Evolutionary conservation across 2,888 invertebrate genomes (phyloP), one percentile per base, ranked within the genome.

Genomic region (Coleophora deauratella): DNA sequence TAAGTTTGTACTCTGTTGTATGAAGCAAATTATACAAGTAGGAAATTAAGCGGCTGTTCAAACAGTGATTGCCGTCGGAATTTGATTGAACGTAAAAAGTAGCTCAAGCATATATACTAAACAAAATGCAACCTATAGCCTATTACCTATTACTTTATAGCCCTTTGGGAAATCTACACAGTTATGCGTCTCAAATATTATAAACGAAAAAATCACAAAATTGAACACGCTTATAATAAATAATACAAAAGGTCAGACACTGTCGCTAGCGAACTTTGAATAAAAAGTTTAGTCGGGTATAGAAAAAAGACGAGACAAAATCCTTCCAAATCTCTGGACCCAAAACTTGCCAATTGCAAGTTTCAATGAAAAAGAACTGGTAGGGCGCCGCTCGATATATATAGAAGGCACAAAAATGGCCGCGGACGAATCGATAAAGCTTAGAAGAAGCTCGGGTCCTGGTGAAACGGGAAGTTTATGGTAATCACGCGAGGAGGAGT

Each of bases 381-480:
- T 68, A 62, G 53, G 57, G 59, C 54, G 48, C 48, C 54, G 51
- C 55, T 71, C 72, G 72, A 77, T 76, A 73, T 73, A 73, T 73
- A 76, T 74, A 72, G 66, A 64, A 70, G 68, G 70, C 68, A 59
- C 67, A 72, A 77, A 79, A 77, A 79, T 77, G 71, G 69, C 59
- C 58, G 62, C 63, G 66, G 65, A 59, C 64, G 62, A 76, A 79
- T 81, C 81, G 75, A 82, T 81, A 74, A 72, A 73, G 77, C 75
- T 80, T 73, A 78, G 78, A 73, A 71, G 72, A 72, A 75, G 71
- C 69, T 59, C 59, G 78, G 77, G 76, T 75, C 65, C 69, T 70
- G 71, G 66, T 76, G 72, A 79, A 84, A 79, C 76, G 80, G 75
- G 70, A 74, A 80, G 76, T 82, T 84, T 85, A 84, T 84, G 85